Base-by-base conservation (phyloP, 2,113 vertebrate genomes). In the Apodemus sylvaticus region DNA sequence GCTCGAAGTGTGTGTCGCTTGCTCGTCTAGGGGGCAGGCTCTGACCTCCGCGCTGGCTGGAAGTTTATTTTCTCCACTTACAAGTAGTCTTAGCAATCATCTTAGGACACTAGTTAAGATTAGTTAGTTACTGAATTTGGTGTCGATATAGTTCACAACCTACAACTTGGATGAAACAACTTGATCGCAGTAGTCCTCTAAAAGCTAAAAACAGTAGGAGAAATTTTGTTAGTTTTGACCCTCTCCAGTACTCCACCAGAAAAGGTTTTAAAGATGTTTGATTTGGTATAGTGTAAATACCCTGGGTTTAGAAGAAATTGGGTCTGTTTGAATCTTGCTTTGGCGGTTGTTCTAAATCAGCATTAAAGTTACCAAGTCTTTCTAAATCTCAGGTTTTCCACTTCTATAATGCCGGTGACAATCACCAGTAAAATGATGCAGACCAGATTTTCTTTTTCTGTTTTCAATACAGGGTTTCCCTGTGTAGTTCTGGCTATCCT, bases 311-410 rank as follows among this genome's bases (percentile, higher is more conserved):
- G 29, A 81, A 73, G 22, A 31, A 66, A 48, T 73, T 53, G 85
- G 76, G 90, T 77, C 36, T 81, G 5, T 20, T 93, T 77, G 76
- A 82, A 70, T 89, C 77, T 86, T 93, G 39, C 58, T 73, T 73
- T 87, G 55, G 51, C 42, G 13, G 5, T 90, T 90, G 64, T n/a
- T 71, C 45, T 42, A 76, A 58, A 34, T 68, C 45, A 60, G 22
- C 11, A 13, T 78, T 79, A 10, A 93, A 81, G 62, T 95, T 88
- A 76, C 26, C n/a, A 31, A 89, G 51, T 48, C 7, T 71, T 90
- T 86, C 31, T 34, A 79, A 85, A 83, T 8, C 60, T 76, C 68
- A 71, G 36, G 45, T 60, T 87, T 89, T 94, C 86, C 53, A 24
- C 53, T 91, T 66, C 58, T 83, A 24, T 48, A 90, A 78, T 73